Percentiles rank a stretch among this genome's conserved stretches.
Evolutionary conservation across 1,140 invertebrate species (phyloP).

Genomic region (Lepidurus packardi): DNA sequence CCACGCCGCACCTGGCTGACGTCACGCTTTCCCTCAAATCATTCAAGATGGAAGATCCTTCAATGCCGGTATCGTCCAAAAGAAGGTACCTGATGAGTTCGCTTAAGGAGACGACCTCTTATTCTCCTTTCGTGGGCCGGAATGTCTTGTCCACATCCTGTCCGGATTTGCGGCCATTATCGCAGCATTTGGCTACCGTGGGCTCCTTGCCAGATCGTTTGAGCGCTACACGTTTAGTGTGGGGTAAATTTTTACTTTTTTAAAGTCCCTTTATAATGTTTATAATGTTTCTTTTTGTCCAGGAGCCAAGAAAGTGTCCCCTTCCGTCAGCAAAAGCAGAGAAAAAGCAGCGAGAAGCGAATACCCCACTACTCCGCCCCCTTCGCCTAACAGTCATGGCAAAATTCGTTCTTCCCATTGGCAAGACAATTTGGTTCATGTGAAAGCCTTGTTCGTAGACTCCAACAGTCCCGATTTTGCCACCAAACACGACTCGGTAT

Average conservation of each 20-base stretch:
- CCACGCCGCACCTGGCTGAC: constrained; percentile 58
- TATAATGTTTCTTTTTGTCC: neutral
- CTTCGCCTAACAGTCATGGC: constrained; percentile 50
- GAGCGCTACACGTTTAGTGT: constrained; percentile 41
- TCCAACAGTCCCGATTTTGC: constrained; percentile 53
- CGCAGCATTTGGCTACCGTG: constrained; percentile 37
- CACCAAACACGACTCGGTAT: constrained; percentile 52
- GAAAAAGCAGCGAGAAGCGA: constrained; percentile 27
- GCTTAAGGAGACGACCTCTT: neutral
- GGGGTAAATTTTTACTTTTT: constrained; percentile 16
- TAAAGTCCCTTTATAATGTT: neutral
- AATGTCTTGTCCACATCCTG: constrained; percentile 66
- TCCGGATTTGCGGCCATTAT: constrained; percentile 57
- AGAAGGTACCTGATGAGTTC: constrained; percentile 46
- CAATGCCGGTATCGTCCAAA: constrained; percentile 42
- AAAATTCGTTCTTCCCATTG: constrained; percentile 37
- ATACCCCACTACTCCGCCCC: constrained; percentile 65
- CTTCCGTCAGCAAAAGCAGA: neutral
- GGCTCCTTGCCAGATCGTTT: constrained; percentile 63
- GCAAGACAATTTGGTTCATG: constrained; percentile 54
- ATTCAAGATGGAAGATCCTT: constrained; percentile 49
- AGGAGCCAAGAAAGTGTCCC: constrained; percentile 2
- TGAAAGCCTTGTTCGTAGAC: constrained; percentile 56
- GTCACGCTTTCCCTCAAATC: constrained; percentile 52
- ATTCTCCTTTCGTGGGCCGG: constrained; percentile 26